Conservation (phyloP, 2,113 vertebrate species). For the Nothobranchius furzeri region DNA sequence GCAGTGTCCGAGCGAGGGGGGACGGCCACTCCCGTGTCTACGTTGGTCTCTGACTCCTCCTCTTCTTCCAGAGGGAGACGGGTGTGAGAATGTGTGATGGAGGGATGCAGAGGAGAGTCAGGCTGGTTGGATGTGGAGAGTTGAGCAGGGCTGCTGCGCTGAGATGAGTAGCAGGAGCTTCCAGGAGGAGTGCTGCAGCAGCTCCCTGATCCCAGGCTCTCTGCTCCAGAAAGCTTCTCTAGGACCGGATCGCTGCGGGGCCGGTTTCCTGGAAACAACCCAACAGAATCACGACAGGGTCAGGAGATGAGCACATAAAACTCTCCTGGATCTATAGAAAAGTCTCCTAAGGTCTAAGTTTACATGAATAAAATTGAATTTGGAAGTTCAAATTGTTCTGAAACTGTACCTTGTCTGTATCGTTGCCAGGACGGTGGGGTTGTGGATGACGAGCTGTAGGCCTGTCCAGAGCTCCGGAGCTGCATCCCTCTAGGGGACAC, state of each 20-base stretch:
- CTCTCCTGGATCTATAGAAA: no score
- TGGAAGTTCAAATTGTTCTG: neutral
- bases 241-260: constrained; percentile 32
- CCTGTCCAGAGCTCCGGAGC: constrained; percentile 42
- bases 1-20: neutral
- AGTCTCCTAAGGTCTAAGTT: neutral
- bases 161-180: constrained; percentile 58
- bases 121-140: constrained; percentile 28
- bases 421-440: constrained; percentile 38
- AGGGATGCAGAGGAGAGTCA: constrained; percentile 41
- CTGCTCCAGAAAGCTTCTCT: constrained; percentile 45
- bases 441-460: constrained; percentile 26
- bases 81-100: constrained; percentile 36
- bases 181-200: constrained; percentile 59
- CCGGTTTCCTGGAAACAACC: constrained; percentile 31
- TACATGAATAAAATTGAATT: neutral
- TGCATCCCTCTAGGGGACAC: constrained; percentile 50
- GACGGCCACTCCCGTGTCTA: constrained; percentile 84
- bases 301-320: no score
- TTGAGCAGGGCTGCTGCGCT: constrained; percentile 49
- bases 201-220: constrained; percentile 45
- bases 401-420: constrained; percentile 42
- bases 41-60: constrained; percentile 81
- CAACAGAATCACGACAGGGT: neutral
- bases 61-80: constrained; percentile 53